A percentile compares a stretch with the other conserved stretches of the same genome.
These are phyloP conservation scores for Eriosoma lanigerum DNA, from an alignment of 1,140 invertebrate genomes.

Conservation along the genomic window DNA sequence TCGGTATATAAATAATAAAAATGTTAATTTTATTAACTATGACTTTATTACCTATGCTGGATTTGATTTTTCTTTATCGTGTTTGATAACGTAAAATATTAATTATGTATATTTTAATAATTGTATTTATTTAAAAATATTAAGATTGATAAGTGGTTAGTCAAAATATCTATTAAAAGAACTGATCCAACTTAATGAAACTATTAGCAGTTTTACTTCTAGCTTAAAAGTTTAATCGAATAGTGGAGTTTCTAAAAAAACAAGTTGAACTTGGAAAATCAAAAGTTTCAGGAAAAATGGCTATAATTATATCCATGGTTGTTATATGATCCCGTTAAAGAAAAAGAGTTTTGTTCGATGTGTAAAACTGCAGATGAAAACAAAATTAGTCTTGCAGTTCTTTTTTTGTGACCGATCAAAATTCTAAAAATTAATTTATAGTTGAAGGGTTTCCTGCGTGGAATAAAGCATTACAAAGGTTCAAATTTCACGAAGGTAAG, in stretches of 20 bases:
- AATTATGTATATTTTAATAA: too few species aligned
- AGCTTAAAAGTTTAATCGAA: too few species aligned
- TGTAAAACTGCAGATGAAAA: background rate
- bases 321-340: conserved; percentile 1
- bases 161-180: background rate
- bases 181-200: background rate
- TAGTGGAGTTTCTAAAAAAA: background rate
- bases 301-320: background rate
- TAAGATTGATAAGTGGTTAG: background rate
- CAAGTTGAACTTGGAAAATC: background rate
- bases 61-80: too few species aligned
- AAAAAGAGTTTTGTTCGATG: background rate
- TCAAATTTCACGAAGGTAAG: conserved; percentile 12
- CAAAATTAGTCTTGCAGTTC: background rate
- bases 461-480: conserved; percentile 6
- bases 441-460: background rate
- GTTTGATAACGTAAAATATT: too few species aligned
- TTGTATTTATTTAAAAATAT: background rate
- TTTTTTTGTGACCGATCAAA: background rate
- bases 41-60: too few species aligned
- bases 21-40: too few species aligned
- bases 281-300: background rate
- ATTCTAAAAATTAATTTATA: background rate
- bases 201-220: background rate
- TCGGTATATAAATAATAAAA: too few species aligned